Conservation (phyloP, 2,113 vertebrate species). For the Corynorhinus townsendii region DNA sequence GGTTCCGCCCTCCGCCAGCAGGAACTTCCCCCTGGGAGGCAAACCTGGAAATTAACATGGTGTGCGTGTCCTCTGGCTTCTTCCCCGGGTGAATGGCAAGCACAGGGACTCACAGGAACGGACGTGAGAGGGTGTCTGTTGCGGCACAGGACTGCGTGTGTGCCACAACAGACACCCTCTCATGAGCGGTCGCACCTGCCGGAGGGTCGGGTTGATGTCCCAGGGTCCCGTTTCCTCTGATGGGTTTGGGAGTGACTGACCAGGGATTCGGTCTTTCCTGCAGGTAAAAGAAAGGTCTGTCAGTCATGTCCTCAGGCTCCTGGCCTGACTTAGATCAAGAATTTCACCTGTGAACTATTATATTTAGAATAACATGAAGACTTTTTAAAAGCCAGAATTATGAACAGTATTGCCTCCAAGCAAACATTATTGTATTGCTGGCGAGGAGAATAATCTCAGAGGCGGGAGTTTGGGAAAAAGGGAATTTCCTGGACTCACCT, state of each 20-base stretch:
- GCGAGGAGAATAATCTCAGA: neutral
- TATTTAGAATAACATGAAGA: neutral
- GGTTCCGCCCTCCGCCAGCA: neutral
- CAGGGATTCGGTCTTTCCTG: neutral
- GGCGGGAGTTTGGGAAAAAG: neutral
- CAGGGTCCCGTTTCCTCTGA: neutral
- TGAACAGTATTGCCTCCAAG: neutral
- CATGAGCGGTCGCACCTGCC: neutral
- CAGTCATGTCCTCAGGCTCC: neutral
- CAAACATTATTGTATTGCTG: neutral
- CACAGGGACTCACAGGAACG: neutral
- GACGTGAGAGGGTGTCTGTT: no score
- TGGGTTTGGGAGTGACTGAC: neutral
- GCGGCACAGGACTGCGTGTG: no score
- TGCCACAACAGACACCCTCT: neutral
- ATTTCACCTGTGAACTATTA: neutral
- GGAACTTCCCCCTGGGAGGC: neutral
- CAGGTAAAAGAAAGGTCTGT: neutral
- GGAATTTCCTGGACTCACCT: neutral
- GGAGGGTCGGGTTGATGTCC: neutral
- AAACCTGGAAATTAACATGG: neutral
- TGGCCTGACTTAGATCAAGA: neutral
- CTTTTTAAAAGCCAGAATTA: neutral
- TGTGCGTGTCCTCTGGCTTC: accelerated
- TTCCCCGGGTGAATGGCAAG: neutral